Evolutionary conservation across 1,140 invertebrate genomes (phyloP).

Genomic region (Camponotus floridanus): DNA sequence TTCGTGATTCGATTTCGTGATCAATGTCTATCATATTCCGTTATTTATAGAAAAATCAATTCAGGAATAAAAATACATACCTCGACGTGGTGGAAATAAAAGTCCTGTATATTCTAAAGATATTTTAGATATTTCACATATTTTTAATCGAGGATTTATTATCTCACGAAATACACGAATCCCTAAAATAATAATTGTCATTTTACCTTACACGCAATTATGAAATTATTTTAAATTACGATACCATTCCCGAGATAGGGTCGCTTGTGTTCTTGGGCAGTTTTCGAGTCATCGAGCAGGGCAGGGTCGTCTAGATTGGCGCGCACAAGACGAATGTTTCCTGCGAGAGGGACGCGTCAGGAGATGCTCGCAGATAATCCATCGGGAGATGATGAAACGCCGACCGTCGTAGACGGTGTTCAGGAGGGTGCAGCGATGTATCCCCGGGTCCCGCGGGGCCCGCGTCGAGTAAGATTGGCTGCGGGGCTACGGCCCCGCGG

Average conservation of each 20-base stretch:
- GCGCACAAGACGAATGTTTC: conserved; percentile 13
- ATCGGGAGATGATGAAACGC: conserved; percentile 62
- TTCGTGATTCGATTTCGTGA: conserved; percentile 1
- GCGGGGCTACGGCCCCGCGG: conserved; percentile 86
- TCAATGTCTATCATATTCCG: not conserved
- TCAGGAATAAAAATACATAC: not conserved
- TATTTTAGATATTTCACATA: not conserved
- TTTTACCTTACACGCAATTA: not conserved
- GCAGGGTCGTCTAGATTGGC: conserved; percentile 29
- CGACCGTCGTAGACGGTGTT: conserved; percentile 45
- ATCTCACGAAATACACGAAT: not conserved
- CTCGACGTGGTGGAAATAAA: too few species aligned
- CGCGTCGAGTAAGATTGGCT: conserved; percentile 83
- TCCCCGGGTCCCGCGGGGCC: conserved; percentile 72
- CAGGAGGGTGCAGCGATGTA: conserved; percentile 67
- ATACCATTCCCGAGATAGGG: not conserved
- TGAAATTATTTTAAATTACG: too few species aligned
- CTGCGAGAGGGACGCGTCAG: conserved; percentile 44
- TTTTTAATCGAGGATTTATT: not conserved
- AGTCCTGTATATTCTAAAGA: too few species aligned
- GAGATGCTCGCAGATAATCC: conserved; percentile 65
- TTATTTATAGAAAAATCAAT: not conserved
- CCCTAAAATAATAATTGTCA: not conserved
- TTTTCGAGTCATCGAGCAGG: conserved; percentile 18
- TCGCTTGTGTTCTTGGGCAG: not conserved